Percentiles rank a stretch among this genome's conserved stretches.
Conservation (phyloP, 1,140 invertebrate species). For the Colletes latitarsis region DNA sequence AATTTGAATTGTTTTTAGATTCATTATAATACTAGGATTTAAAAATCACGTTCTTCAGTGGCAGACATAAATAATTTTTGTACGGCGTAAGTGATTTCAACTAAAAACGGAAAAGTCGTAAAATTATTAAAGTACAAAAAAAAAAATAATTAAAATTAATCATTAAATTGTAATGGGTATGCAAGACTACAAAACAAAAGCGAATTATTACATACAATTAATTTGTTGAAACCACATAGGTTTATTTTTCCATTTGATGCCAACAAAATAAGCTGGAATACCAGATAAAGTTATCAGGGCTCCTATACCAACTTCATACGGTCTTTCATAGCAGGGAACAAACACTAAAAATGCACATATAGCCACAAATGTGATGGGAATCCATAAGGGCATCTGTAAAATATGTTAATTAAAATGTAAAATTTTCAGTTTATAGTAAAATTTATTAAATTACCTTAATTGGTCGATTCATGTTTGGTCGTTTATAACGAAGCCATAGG, state of each 20-base stretch:
- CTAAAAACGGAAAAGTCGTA: conserved; percentile 42
- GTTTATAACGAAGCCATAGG: conserved; percentile 91
- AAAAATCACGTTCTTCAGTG: conserved; percentile 55
- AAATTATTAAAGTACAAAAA: conserved; percentile 7
- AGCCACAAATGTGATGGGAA: conserved; percentile 92
- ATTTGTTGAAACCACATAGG: conserved; percentile 79
- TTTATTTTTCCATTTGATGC: conserved; percentile 93
- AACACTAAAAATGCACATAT: conserved; percentile 92
- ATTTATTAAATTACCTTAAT: conserved; percentile 82
- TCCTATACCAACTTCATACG: conserved; percentile 92
- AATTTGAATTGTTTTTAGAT: neutral
- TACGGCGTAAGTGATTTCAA: conserved; percentile 48
- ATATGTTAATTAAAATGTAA: conserved; percentile 13
- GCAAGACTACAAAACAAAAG: neutral
- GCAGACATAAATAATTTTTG: conserved; percentile 63
- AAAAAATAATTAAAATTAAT: neutral
- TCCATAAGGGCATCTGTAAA: conserved; percentile 84
- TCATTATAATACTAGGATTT: neutral
- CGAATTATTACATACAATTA: conserved; percentile 49
- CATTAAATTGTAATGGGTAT: neutral
- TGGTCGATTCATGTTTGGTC: conserved; percentile 85
- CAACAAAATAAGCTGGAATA: conserved; percentile 94
- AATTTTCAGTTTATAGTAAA: conserved; percentile 5
- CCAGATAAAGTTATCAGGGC: conserved; percentile 92
- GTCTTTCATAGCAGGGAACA: conserved; percentile 89